Evolutionary conservation across 2,888 invertebrate genomes (phyloP).

Genomic region (Cosmopolites sordidus): DNA sequence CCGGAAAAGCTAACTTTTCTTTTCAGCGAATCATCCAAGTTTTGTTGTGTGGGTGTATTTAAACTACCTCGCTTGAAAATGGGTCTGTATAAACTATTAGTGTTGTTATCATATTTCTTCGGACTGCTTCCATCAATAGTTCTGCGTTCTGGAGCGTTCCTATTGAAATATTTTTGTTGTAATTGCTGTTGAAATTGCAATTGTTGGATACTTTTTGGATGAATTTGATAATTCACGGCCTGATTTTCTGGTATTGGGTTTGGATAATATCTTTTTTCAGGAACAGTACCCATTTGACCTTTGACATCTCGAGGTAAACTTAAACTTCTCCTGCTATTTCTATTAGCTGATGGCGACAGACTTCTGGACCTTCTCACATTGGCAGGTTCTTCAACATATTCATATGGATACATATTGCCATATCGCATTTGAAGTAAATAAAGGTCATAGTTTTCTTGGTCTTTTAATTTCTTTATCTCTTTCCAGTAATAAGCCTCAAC

Average conservation of each 20-base stretch:
- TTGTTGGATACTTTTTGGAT: conserved; percentile 22
- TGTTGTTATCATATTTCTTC: conserved; percentile 21
- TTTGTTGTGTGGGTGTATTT: conserved; percentile 37
- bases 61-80: conserved; percentile 55
- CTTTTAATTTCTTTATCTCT: conserved; percentile 60
- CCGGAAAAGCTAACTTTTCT: conserved; percentile 54
- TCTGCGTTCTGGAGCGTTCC: conserved; percentile 36
- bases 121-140: conserved; percentile 31
- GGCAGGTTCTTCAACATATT: conserved; percentile 42
- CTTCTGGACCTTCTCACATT: conserved; percentile 47
- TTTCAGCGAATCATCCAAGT: conserved; percentile 44
- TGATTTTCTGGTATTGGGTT: conserved; percentile 32
- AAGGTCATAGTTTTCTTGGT: conserved; percentile 57
- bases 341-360: conserved; percentile 46
- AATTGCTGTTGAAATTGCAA: conserved; percentile 17
- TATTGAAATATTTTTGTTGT: conserved; percentile 30
- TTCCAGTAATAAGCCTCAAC: conserved; percentile 68
- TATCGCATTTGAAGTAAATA: conserved; percentile 38
- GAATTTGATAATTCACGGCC: conserved; percentile 24
- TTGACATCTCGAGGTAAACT: conserved; percentile 43
- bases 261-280: conserved; percentile 8
- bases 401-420: conserved; percentile 32
- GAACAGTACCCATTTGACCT: conserved; percentile 9
- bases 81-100: conserved; percentile 40
- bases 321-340: conserved; percentile 46